phyloP scores from a whole-genome alignment of 2,113 vertebrate species.

The Marmota flaviventris region DNA sequence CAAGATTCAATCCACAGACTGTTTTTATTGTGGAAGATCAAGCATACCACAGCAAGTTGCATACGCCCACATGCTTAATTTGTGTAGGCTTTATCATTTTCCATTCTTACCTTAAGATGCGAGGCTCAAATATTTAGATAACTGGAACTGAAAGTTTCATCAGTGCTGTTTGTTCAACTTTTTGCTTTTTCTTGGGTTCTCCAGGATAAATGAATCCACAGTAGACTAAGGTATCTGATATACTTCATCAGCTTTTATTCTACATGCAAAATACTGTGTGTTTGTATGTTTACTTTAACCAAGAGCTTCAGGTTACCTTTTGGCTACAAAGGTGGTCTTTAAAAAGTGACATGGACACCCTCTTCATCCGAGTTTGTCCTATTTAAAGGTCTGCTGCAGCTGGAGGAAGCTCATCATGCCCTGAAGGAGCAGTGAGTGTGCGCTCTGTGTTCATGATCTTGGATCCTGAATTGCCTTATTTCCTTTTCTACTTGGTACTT shows the following conservation, averaged over 20 bases:
- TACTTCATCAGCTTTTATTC: not conserved
- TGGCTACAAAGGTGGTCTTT: not conserved
- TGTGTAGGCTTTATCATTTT: not conserved
- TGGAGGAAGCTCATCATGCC: not conserved
- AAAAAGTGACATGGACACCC: not conserved
- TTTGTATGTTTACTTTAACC: not conserved
- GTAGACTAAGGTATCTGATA: not conserved
- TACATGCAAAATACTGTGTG: not conserved
- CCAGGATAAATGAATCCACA: not conserved
- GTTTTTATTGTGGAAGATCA: conserved; percentile 14
- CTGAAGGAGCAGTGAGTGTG: not conserved
- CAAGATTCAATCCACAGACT: not conserved
- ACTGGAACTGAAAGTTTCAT: not conserved
- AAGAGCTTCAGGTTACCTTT: not conserved
- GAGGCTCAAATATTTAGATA: not conserved
- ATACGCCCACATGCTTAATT: not conserved
- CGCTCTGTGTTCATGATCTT: not conserved
- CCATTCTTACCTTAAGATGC: not conserved
- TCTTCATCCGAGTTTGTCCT: not conserved
- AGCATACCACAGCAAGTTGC: not conserved
- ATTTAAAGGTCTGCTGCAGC: not conserved
- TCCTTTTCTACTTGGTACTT: not conserved
- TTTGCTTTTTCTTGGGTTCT: not conserved
- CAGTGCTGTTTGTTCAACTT: not conserved
- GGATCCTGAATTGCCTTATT: not conserved